A percentile compares a stretch with the other conserved stretches of the same genome.
These are phyloP conservation scores for Rana temporaria DNA, from an alignment of 2,113 vertebrate genomes.

Conservation along the genomic window DNA sequence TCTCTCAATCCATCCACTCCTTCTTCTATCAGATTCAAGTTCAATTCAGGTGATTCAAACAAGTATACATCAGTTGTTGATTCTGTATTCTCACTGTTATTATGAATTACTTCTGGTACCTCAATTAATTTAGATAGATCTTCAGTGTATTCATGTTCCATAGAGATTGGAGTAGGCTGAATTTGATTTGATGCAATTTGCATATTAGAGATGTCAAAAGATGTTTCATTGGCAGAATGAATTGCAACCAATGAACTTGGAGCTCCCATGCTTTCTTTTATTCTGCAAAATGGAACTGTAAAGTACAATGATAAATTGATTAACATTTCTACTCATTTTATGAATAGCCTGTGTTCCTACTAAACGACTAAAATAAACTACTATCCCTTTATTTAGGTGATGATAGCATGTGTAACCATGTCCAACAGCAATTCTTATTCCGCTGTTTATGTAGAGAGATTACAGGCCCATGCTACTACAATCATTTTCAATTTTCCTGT, in stretches of 20 bases:
- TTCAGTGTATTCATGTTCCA: neutral
- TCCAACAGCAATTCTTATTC: too few relatives aligned
- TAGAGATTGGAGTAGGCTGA: neutral
- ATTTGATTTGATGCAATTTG: conserved; percentile 5
- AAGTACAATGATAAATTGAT: neutral
- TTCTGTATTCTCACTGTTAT: neutral
- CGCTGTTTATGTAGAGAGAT: too few relatives aligned
- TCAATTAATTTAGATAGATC: neutral
- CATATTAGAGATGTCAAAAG: neutral
- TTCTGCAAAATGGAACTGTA: conserved; percentile 76
- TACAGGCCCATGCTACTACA: too few relatives aligned
- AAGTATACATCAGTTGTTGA: neutral
- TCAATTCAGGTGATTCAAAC: neutral
- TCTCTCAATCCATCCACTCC: neutral
- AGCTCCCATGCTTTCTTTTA: conserved; percentile 64
- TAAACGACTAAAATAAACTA: too few relatives aligned
- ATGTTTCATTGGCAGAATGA: neutral
- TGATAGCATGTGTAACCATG: too few relatives aligned
- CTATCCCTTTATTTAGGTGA: too few relatives aligned
- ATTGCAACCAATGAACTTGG: conserved; percentile 54
- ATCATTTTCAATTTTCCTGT: too few relatives aligned
- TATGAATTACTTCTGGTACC: neutral
- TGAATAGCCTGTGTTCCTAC: too few relatives aligned
- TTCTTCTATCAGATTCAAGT: neutral
- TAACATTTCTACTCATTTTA: neutral